Evolutionary conservation across 1,140 invertebrate genomes (phyloP).

Genomic region (Psix sp.): DNA sequence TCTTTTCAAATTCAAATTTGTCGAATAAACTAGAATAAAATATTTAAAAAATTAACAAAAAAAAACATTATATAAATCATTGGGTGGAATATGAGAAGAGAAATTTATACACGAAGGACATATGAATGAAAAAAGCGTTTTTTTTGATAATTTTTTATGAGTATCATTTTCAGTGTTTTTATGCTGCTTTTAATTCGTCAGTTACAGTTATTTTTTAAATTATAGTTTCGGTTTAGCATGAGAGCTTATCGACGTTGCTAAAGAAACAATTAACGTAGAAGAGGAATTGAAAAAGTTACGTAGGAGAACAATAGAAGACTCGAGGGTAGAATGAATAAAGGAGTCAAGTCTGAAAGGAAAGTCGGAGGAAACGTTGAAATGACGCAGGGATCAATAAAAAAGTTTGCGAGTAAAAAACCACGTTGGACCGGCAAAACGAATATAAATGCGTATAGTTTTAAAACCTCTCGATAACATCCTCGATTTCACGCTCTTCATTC

Average conservation of each 20-base stretch:
- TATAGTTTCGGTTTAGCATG: not conserved
- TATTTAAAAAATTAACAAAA: too few species aligned
- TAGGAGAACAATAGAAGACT: not conserved
- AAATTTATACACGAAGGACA: too few species aligned
- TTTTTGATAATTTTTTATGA: too few species aligned
- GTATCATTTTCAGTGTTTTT: too few species aligned
- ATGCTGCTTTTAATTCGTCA: too few species aligned
- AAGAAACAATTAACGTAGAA: conserved; percentile 15
- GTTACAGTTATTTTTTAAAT: not conserved
- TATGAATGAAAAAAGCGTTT: too few species aligned
- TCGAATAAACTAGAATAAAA: too few species aligned
- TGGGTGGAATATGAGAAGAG: too few species aligned
- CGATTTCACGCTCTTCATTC: conserved; percentile 11
- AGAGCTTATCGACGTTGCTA: conserved; percentile 5
- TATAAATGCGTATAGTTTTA: conserved; percentile 41
- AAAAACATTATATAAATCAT: too few species aligned
- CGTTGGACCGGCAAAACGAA: conserved; percentile 10
- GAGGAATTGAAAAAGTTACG: conserved; percentile 19
- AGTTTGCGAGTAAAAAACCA: conserved; percentile 16
- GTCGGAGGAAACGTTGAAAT: conserved; percentile 10
- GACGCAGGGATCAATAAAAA: conserved; percentile 26
- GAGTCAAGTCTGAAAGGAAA: conserved; percentile 3
- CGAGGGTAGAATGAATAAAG: conserved; percentile 7
- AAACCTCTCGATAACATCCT: conserved; percentile 3
- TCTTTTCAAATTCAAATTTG: too few species aligned